A percentile compares a stretch with the other conserved stretches of the same genome.
These are phyloP conservation scores for Xylophagus ater DNA, from an alignment of 2,888 invertebrate genomes.

Conservation along the genomic window DNA sequence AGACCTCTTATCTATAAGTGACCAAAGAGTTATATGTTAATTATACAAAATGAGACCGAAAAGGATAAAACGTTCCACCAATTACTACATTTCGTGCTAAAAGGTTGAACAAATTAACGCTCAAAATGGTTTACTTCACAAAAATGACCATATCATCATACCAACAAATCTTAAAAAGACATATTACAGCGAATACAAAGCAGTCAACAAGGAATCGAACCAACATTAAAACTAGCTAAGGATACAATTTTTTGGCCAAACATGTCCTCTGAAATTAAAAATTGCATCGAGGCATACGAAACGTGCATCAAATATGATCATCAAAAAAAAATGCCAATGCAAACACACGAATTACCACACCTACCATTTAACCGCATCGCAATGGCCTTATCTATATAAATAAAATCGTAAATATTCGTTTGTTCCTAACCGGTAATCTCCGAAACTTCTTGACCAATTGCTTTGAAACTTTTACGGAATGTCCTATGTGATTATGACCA, in stretches of 20 bases:
- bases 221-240: conserved; percentile 4
- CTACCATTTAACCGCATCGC: not conserved
- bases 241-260: conserved; percentile 10
- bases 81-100: not conserved
- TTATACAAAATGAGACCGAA: no score
- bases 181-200: conserved; percentile 6
- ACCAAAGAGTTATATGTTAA: no score
- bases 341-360: not conserved
- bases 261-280: conserved; percentile 4
- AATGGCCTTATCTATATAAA: no score
- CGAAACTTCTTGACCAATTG: no score
- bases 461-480: no score
- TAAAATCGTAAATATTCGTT: no score
- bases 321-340: not conserved
- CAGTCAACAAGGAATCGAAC: conserved; percentile 8
- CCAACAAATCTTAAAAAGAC: not conserved
- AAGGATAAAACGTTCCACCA: not conserved
- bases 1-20: no score
- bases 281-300: not conserved
- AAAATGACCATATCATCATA: not conserved
- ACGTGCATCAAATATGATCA: not conserved
- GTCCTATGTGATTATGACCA: no score
- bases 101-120: not conserved
- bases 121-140: not conserved
- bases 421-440: no score